phyloP scores from a whole-genome alignment of 1,140 invertebrate species.

The Hetaerina americana region DNA sequence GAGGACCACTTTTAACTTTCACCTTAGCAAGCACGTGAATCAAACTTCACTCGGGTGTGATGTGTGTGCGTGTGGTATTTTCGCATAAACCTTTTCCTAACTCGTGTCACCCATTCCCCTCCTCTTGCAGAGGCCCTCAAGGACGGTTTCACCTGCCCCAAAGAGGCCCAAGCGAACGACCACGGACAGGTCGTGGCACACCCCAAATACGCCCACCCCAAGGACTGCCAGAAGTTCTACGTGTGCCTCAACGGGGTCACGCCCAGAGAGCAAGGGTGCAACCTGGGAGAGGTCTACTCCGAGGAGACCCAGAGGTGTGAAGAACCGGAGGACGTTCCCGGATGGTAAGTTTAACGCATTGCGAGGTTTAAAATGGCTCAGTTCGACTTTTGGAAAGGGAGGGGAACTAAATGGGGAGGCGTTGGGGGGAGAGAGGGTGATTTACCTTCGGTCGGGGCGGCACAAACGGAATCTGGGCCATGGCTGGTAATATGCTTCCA shows the following conservation, averaged over 20 bases:
- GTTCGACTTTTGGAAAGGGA: neutral
- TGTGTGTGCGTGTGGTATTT: no score
- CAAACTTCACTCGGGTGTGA: no score
- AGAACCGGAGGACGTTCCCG: constrained; percentile 70
- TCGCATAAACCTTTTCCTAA: no score
- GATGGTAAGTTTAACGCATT: constrained; percentile 49
- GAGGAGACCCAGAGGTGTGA: constrained; percentile 69
- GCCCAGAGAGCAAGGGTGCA: constrained; percentile 71
- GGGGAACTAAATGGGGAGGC: no score
- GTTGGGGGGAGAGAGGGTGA: no score
- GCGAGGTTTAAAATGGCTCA: neutral
- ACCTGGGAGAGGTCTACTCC: constrained; percentile 74
- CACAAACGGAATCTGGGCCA: no score
- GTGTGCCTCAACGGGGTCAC: constrained; percentile 76
- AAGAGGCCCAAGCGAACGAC: constrained; percentile 43
- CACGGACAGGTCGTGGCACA: constrained; percentile 63
- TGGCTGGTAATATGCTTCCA: no score
- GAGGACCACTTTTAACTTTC: no score
- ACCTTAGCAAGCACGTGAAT: no score
- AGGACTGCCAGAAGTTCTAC: constrained; percentile 79
- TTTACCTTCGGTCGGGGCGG: no score
- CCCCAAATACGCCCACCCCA: constrained; percentile 74
- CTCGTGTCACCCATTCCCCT: no score
- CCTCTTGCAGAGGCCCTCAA: constrained; percentile 41
- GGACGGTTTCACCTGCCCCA: constrained; percentile 73